Evolutionary conservation across 2,888 invertebrate genomes (phyloP), one percentile per base, ranked within the genome.

Genomic region (Alentia gelatinosa): DNA sequence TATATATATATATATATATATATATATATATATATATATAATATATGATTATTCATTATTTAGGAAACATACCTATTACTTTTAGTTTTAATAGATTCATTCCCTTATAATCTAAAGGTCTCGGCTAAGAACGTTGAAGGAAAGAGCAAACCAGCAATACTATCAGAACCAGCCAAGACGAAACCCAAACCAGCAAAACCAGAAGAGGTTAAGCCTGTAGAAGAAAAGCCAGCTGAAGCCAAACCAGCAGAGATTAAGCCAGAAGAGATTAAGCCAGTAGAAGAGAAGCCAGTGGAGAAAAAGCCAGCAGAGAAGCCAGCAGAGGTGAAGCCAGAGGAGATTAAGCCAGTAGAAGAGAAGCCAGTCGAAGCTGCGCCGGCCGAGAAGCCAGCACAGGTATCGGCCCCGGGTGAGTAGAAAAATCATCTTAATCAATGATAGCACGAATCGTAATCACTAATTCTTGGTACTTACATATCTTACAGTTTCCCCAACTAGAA

Each of bases 291-390:
- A 5, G 75, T 26, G 26, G 75, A 75, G 26, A 33, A 26, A 1
- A 75, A 75, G 26, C 7, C 75, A 4, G 75, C 4, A 35, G 75
- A 26, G 4, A 75, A 75, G 26, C 7, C 75, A 4, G 75, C 4
- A 7, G 75, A 75, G 26, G 75, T 75, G 4, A 75, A 75, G 42
- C 47, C 88, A 47, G 33, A 42, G 26, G 88, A 88, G 35, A 50
- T 47, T 0, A 88, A 88, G 26, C 88, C 88, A 15, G 50, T 47
- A 50, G 88, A 40, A 50, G 88, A 40, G 42, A 88, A 89, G 63
- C 89, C 89, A 30, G 89, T 89, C 23, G 89, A 89, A 63, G 63
- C 50, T 35, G 39, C 56, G 39, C 37, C 63, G 30, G 89, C 37
- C 68, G 68, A n/a, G 68, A 68, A 68, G 33, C 68, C 86, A 0